phyloP scores from a whole-genome alignment of 2,888 invertebrate genomes.

The Hydrotaea diabolus region DNA sequence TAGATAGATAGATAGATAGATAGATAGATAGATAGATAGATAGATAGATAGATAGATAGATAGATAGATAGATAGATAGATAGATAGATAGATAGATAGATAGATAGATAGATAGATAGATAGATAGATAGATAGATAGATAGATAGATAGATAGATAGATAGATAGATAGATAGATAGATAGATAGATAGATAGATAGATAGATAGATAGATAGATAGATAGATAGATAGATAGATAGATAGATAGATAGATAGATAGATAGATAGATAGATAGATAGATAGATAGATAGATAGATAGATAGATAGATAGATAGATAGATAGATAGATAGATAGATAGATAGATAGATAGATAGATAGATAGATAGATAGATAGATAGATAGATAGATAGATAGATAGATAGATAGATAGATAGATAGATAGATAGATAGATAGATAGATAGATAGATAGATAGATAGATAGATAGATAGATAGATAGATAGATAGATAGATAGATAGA shows the following conservation, averaged over 20 bases:
- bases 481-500: neutral
- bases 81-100: slow-evolving; percentile 36
- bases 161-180: slow-evolving; percentile 35
- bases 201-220: slow-evolving; percentile 33
- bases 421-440: slow-evolving; percentile 10
- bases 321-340: slow-evolving; percentile 19
- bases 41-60: slow-evolving; percentile 33
- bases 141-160: slow-evolving; percentile 24
- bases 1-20: slow-evolving; percentile 35
- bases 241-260: slow-evolving; percentile 35
- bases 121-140: slow-evolving; percentile 28
- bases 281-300: slow-evolving; percentile 24
- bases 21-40: slow-evolving; percentile 30
- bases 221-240: slow-evolving; percentile 34
- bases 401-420: slow-evolving; percentile 14
- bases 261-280: slow-evolving; percentile 23
- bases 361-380: slow-evolving; percentile 19
- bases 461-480: slow-evolving; percentile 8
- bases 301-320: slow-evolving; percentile 15
- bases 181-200: slow-evolving; percentile 33
- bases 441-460: slow-evolving; percentile 10
- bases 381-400: slow-evolving; percentile 14
- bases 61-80: slow-evolving; percentile 34
- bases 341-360: slow-evolving; percentile 24
- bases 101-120: slow-evolving; percentile 34